phyloP scores from a whole-genome alignment of 2,888 invertebrate genomes.

The Volucella inanis region DNA sequence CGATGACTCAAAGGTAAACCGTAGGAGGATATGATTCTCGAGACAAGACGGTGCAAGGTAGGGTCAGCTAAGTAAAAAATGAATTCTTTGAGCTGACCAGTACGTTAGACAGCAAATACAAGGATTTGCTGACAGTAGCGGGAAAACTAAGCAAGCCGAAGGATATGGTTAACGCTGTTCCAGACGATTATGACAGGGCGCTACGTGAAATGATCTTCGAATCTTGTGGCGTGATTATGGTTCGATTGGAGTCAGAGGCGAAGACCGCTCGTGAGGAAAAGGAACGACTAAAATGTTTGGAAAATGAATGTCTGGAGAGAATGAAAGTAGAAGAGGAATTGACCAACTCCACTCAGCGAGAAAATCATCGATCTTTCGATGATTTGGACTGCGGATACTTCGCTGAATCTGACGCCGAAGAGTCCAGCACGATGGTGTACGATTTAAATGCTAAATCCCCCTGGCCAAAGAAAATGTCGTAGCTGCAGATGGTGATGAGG shows the following conservation, averaged over 20 bases:
- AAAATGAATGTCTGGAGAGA: slow-evolving; percentile 89
- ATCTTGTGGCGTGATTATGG: slow-evolving; percentile 89
- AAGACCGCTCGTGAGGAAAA: slow-evolving; percentile 92
- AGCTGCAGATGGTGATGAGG: slow-evolving; percentile 41
- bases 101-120: slow-evolving; percentile 92
- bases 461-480: slow-evolving; percentile 43
- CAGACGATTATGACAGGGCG: slow-evolving; percentile 91
- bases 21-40: slow-evolving; percentile 95
- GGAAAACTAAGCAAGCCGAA: slow-evolving; percentile 84
- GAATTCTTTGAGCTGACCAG: slow-evolving; percentile 91
- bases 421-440: slow-evolving; percentile 79
- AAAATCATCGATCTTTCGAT: slow-evolving; percentile 91
- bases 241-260: slow-evolving; percentile 92
- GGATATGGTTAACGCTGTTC: slow-evolving; percentile 81
- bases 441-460: slow-evolving; percentile 80
- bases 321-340: slow-evolving; percentile 87
- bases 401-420: slow-evolving; percentile 84
- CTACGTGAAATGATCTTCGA: slow-evolving; percentile 93
- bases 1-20: slow-evolving; percentile 87
- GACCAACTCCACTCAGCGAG: slow-evolving; percentile 81
- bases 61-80: slow-evolving; percentile 93
- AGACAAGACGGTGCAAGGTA: slow-evolving; percentile 94
- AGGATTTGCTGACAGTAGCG: slow-evolving; percentile 89
- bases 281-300: slow-evolving; percentile 89
- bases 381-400: slow-evolving; percentile 93